Evolutionary conservation across 2,113 vertebrate species (phyloP).

Genomic region (Polypterus senegalus): DNA sequence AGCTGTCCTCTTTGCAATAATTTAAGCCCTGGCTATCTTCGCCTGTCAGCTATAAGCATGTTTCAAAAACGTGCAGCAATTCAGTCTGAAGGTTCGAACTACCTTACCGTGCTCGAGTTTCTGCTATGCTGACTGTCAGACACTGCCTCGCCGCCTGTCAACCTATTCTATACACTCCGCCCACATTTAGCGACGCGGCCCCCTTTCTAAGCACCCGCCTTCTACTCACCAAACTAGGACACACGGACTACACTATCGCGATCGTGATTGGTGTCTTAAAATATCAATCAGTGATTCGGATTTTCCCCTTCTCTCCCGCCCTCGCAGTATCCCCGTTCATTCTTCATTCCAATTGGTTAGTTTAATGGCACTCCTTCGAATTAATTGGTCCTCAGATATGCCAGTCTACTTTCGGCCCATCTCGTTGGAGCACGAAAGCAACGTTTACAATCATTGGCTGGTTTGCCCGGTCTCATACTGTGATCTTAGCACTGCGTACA

Average conservation of each 20-base stretch:
- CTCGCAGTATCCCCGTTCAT: not conserved
- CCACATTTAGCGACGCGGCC: not conserved
- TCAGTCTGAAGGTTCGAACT: too few relatives aligned
- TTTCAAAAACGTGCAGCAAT: too few relatives aligned
- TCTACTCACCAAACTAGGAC: not conserved
- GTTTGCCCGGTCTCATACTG: too few relatives aligned
- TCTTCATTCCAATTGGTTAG: not conserved
- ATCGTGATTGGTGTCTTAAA: not conserved
- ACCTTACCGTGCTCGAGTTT: not conserved
- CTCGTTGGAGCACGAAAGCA: too few relatives aligned
- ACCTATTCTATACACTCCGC: not conserved
- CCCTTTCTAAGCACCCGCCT: not conserved
- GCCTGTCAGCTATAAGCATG: too few relatives aligned
- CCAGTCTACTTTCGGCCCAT: too few relatives aligned
- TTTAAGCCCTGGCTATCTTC: too few relatives aligned
- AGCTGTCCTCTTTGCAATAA: too few relatives aligned
- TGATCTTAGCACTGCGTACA: too few relatives aligned
- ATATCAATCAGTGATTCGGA: not conserved
- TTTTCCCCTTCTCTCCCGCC: not conserved
- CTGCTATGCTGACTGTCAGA: not conserved
- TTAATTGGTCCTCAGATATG: too few relatives aligned
- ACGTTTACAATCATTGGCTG: too few relatives aligned
- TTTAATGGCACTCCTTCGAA: too few relatives aligned
- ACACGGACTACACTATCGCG: not conserved
- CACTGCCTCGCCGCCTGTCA: not conserved